Percentiles rank a stretch among this genome's conserved stretches.
phyloP scores from a whole-genome alignment of 2,888 invertebrate genomes.

The Eupithecia subumbrata region DNA sequence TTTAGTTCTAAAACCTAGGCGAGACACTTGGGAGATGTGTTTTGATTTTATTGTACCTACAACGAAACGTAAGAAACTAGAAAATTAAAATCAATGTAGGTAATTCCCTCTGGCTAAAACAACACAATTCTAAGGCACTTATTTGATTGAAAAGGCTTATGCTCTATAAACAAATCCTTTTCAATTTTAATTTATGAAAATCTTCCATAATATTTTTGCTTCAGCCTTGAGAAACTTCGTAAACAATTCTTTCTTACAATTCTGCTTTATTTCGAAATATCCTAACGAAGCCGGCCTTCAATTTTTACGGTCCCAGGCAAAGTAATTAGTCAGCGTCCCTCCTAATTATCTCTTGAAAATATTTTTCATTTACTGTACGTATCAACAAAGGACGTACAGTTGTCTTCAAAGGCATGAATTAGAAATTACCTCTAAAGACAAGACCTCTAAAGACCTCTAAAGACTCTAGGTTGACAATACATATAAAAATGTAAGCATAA shows the following conservation, averaged over 20 bases:
- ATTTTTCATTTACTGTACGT: slow-evolving; percentile 8
- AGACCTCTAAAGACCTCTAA: no score
- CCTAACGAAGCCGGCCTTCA: slow-evolving; percentile 13
- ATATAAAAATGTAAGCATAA: background rate
- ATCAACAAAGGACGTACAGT: slow-evolving; percentile 10
- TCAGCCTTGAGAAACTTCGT: background rate
- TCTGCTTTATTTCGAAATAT: slow-evolving; percentile 6
- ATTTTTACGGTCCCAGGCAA: slow-evolving; percentile 11
- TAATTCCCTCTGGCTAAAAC: background rate
- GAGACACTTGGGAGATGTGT: background rate
- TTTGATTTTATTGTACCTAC: background rate
- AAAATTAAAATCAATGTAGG: background rate
- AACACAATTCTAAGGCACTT: background rate
- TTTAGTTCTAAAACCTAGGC: background rate
- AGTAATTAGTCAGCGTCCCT: slow-evolving; percentile 13
- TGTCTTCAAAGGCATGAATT: background rate
- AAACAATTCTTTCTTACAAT: slow-evolving; percentile 4
- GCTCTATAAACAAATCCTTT: background rate
- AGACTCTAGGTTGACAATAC: background rate
- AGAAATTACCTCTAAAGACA: background rate
- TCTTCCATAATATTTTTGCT: background rate
- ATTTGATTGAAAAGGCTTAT: background rate
- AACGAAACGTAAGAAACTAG: background rate
- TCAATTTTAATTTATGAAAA: background rate
- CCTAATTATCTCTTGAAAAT: slow-evolving; percentile 17